Percentiles rank a stretch among this genome's conserved stretches.
phyloP scores from a whole-genome alignment of 2,888 invertebrate species.

The Tinea semifulvella region DNA sequence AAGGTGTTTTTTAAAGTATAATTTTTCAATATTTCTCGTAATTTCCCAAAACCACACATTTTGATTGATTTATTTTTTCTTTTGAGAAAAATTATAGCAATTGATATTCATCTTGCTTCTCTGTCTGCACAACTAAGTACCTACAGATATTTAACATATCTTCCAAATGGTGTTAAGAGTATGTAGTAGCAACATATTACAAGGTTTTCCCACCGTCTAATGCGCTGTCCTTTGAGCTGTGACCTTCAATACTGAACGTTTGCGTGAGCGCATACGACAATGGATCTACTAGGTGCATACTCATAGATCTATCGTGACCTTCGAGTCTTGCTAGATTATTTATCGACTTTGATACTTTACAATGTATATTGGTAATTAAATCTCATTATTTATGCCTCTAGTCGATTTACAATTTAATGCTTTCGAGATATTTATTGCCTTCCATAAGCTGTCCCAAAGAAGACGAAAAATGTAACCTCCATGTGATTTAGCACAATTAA shows the following conservation, averaged over 20 bases:
- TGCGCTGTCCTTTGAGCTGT: slow-evolving; percentile 18
- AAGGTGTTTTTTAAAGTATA: too few species aligned
- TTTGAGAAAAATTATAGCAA: too few species aligned
- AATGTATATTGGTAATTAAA: slow-evolving; percentile 6
- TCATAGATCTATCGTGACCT: slow-evolving; percentile 8
- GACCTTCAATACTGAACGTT: slow-evolving; percentile 49
- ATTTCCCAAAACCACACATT: too few species aligned
- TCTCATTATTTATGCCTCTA: neutral
- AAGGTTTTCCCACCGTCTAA: slow-evolving; percentile 12
- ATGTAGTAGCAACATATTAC: neutral
- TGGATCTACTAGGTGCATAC: slow-evolving; percentile 9
- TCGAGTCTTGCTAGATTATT: slow-evolving; percentile 5
- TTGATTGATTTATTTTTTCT: too few species aligned
- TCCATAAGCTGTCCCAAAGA: too few species aligned
- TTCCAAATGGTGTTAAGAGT: too few species aligned
- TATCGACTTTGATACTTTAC: slow-evolving; percentile 7
- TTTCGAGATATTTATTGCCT: neutral
- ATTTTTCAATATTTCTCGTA: too few species aligned
- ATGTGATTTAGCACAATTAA: too few species aligned
- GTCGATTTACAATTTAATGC: neutral
- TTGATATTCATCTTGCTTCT: too few species aligned
- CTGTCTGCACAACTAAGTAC: too few species aligned
- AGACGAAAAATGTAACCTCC: too few species aligned
- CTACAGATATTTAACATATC: too few species aligned
- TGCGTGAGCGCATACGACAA: slow-evolving; percentile 25